Evolutionary conservation across 2,888 invertebrate genomes (phyloP).

Genomic region (Malthinus seriepunctatus): DNA sequence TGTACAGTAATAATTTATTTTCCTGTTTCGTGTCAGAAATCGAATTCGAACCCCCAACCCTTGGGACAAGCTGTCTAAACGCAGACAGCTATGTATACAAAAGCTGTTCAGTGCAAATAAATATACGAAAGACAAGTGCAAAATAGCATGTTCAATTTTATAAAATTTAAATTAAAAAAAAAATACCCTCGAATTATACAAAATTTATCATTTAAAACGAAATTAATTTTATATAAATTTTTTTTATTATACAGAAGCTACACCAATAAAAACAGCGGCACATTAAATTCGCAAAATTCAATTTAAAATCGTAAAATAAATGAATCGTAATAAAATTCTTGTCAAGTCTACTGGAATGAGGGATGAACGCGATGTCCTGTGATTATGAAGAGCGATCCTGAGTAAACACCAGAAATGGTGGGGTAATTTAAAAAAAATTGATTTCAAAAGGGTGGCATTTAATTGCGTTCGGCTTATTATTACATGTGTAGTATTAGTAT

Average conservation of each 20-base stretch:
- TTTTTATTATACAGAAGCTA: slow-evolving; percentile 29
- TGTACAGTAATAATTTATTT: slow-evolving; percentile 29
- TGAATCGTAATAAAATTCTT: slow-evolving; percentile 50
- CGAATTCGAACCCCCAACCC: slow-evolving; percentile 26
- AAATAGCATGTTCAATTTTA: slow-evolving; percentile 23
- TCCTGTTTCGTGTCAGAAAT: slow-evolving; percentile 28
- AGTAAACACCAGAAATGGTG: slow-evolving; percentile 43
- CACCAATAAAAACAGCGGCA: slow-evolving; percentile 35
- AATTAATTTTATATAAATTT: slow-evolving; percentile 11
- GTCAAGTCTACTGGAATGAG: slow-evolving; percentile 48
- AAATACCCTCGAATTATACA: no score
- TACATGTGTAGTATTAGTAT: slow-evolving; percentile 38
- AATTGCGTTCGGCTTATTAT: slow-evolving; percentile 48
- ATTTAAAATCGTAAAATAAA: slow-evolving; percentile 45
- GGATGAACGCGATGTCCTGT: slow-evolving; percentile 39
- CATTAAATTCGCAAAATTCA: slow-evolving; percentile 48
- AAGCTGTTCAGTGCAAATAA: slow-evolving; percentile 26
- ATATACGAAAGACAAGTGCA: slow-evolving; percentile 29
- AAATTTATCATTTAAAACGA: slow-evolving; percentile 7
- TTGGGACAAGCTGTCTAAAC: slow-evolving; percentile 31
- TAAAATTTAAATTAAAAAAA: slow-evolving; percentile 9
- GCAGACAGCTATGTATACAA: slow-evolving; percentile 31
- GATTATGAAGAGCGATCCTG: slow-evolving; percentile 46
- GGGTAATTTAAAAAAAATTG: slow-evolving; percentile 46
- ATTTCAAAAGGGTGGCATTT: slow-evolving; percentile 49